A percentile compares a stretch with the other conserved stretches of the same genome.
Conservation (phyloP, 2,888 invertebrate genomes). For the Nineta flava region DNA sequence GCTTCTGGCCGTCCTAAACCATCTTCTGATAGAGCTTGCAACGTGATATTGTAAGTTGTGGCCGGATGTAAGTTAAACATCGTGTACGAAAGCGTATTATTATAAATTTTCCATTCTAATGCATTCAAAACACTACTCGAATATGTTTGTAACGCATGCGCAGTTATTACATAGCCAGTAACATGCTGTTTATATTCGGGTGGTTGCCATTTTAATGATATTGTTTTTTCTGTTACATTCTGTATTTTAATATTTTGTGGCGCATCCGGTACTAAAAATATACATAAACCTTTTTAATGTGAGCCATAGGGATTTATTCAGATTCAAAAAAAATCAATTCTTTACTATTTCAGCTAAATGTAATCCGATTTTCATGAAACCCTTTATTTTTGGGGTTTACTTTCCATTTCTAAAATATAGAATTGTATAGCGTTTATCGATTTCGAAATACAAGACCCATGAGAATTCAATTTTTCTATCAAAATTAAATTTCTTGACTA, state of each 20-base stretch:
- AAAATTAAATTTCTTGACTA: no score
- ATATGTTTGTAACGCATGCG: conserved; percentile 38
- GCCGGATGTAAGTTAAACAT: conserved; percentile 54
- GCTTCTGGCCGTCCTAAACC: conserved; percentile 41
- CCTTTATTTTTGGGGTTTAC: no score
- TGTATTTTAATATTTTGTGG: conserved; percentile 41
- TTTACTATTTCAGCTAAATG: no score
- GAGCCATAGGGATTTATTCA: no score
- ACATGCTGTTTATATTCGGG: conserved; percentile 37
- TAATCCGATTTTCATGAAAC: no score
- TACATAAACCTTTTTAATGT: no score
- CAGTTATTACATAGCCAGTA: conserved; percentile 37
- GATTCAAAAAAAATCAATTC: no score
- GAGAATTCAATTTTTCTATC: no score
- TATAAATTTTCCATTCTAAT: conserved; percentile 41
- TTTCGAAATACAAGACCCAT: no score
- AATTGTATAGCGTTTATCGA: no score
- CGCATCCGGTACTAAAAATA: conserved; percentile 43
- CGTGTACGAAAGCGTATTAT: conserved; percentile 37
- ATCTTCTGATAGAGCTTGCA: conserved; percentile 45
- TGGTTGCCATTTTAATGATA: conserved; percentile 39
- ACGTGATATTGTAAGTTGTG: conserved; percentile 55
- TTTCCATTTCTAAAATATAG: no score
- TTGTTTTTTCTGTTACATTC: conserved; percentile 45
- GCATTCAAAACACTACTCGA: conserved; percentile 32